Evolutionary conservation across 1,140 invertebrate genomes (phyloP).

Genomic region (Andrena cerasifolii): DNA sequence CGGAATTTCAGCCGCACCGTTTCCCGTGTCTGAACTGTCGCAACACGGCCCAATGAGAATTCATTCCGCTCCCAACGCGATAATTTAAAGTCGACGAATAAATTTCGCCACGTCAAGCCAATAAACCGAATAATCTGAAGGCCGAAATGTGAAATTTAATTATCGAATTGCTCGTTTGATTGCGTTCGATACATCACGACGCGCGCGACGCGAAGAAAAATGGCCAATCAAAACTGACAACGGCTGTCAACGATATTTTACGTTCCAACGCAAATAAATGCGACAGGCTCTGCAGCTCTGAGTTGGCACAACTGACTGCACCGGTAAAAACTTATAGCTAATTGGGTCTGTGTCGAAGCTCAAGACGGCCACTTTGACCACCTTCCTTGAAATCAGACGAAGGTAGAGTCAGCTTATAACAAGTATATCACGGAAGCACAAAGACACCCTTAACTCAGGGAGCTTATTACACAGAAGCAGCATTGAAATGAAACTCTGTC

Average conservation of each 20-base stretch:
- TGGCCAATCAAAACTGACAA: neutral
- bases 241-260: constrained; percentile 2
- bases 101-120: neutral
- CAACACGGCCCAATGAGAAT: neutral
- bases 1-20: neutral
- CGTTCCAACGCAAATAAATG: neutral
- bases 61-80: neutral
- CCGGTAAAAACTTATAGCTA: no score
- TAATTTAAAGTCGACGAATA: neutral
- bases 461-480: no score
- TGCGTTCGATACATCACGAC: neutral
- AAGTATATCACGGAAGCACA: no score
- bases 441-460: no score
- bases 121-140: neutral
- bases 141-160: constrained; percentile 6
- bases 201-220: neutral
- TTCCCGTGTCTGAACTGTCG: neutral
- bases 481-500: no score
- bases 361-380: no score
- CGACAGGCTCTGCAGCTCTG: no score
- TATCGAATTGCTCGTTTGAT: constrained; percentile 7
- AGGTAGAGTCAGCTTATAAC: no score
- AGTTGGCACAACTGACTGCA: no score
- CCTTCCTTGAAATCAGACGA: no score
- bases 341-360: no score